These are phyloP conservation scores for Drosophila gunungcola DNA, from an alignment of 1,140 invertebrate genomes.

Conservation along the genomic window DNA sequence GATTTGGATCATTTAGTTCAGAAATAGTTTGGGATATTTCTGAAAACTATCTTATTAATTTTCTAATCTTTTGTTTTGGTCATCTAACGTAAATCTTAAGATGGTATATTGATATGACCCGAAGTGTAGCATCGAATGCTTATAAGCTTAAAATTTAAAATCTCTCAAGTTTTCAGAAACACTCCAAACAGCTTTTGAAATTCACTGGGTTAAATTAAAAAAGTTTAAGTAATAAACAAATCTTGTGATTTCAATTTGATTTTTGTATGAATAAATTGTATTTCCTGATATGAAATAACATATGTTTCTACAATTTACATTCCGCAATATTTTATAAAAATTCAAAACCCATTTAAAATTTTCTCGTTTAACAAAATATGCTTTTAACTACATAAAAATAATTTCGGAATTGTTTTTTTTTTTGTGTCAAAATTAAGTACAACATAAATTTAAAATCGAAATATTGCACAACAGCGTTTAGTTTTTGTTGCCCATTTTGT, in stretches of 20 bases:
- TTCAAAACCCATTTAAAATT: neutral
- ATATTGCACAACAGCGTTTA: slow-evolving; percentile 45
- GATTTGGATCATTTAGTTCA: neutral
- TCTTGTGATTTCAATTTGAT: too few species aligned
- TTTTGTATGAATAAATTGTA: too few species aligned
- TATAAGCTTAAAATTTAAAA: neutral
- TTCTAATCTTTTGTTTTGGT: neutral
- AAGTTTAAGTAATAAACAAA: too few species aligned
- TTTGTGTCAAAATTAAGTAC: slow-evolving; percentile 8
- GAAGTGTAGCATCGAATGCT: slow-evolving; percentile 1
- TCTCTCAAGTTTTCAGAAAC: slow-evolving; percentile 2
- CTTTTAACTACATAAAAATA: neutral
- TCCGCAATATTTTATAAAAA: slow-evolving; percentile 2
- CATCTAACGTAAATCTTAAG: slow-evolving; percentile 2
- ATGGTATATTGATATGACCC: slow-evolving; percentile 19
- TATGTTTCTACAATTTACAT: neutral
- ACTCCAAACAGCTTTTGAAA: neutral
- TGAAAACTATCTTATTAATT: neutral
- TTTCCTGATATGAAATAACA: too few species aligned
- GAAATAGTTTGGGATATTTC: neutral
- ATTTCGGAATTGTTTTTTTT: neutral
- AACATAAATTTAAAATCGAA: slow-evolving; percentile 26
- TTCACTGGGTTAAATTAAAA: neutral
- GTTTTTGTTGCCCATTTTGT: neutral
- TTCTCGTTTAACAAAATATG: neutral